phyloP scores from a whole-genome alignment of 2,113 vertebrate species.

The Dolichotis patagonum region DNA sequence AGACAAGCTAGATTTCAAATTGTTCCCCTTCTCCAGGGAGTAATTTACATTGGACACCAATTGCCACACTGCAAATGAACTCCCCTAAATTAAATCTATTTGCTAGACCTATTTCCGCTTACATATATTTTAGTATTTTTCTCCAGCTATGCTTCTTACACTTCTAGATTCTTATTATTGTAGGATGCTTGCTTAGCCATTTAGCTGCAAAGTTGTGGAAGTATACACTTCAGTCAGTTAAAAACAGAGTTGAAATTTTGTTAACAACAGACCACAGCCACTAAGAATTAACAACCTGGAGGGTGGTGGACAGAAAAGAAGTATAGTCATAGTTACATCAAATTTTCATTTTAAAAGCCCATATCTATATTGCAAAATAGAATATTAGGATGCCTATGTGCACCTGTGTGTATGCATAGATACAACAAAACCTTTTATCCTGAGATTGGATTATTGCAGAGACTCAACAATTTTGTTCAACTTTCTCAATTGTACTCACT shows the following conservation, averaged over 20 bases:
- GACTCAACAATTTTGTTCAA: neutral
- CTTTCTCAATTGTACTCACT: neutral
- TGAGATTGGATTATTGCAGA: neutral
- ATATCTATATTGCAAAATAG: neutral
- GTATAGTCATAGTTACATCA: neutral
- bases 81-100: constrained; percentile 52
- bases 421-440: neutral
- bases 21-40: constrained; percentile 60
- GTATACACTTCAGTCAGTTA: neutral
- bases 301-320: neutral
- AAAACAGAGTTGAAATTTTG: constrained; percentile 35
- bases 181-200: constrained; percentile 20
- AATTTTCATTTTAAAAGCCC: neutral
- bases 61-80: constrained; percentile 34
- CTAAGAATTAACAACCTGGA: neutral
- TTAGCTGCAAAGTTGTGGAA: constrained; percentile 2
- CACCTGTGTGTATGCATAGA: neutral
- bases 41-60: constrained; percentile 7
- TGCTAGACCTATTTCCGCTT: constrained; percentile 33
- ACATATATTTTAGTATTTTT: constrained; percentile 19
- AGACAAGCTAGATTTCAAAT: constrained; percentile 66
- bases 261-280: neutral
- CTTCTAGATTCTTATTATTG: neutral
- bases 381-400: neutral
- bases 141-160: neutral